Percentiles rank a stretch among this genome's conserved stretches.
Conservation (phyloP, 2,888 invertebrate genomes). For the Craniophora ligustri region DNA sequence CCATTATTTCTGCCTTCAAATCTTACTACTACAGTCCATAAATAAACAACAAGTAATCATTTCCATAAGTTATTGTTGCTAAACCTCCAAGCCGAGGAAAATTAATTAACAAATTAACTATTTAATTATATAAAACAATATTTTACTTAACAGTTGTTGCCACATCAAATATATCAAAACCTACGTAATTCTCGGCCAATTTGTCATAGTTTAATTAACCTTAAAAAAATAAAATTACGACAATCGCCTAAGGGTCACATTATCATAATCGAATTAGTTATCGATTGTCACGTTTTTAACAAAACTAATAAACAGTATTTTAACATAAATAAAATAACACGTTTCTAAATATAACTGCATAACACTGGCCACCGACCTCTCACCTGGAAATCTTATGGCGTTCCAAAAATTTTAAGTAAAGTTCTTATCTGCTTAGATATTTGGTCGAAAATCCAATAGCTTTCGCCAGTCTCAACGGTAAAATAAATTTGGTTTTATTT, state of each 20-base stretch:
- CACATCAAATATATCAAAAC: slow-evolving; percentile 28
- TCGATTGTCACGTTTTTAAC: slow-evolving; percentile 61
- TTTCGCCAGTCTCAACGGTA: slow-evolving; percentile 2
- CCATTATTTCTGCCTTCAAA: no score
- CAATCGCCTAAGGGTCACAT: slow-evolving; percentile 45
- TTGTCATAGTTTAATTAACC: slow-evolving; percentile 56
- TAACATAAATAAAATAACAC: slow-evolving; percentile 69
- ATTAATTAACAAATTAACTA: slow-evolving; percentile 27
- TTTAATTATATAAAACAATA: slow-evolving; percentile 40
- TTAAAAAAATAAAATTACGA: slow-evolving; percentile 25
- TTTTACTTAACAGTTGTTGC: slow-evolving; percentile 25
- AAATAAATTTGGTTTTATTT: slow-evolving; percentile 46
- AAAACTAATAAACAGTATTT: slow-evolving; percentile 56
- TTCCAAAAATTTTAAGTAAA: neutral
- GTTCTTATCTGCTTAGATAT: slow-evolving; percentile 11
- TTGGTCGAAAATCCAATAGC: slow-evolving; percentile 35
- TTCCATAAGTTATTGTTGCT: neutral
- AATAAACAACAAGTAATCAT: neutral
- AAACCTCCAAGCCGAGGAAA: slow-evolving; percentile 21
- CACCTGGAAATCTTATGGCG: slow-evolving; percentile 11
- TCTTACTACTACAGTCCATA: no score
- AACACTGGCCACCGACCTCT: slow-evolving; percentile 60
- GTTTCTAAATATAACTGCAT: slow-evolving; percentile 63
- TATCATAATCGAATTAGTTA: slow-evolving; percentile 66
- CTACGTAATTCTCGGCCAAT: slow-evolving; percentile 43